Conservation (phyloP, 2,888 invertebrate species). For the Drosophila borborema region DNA sequence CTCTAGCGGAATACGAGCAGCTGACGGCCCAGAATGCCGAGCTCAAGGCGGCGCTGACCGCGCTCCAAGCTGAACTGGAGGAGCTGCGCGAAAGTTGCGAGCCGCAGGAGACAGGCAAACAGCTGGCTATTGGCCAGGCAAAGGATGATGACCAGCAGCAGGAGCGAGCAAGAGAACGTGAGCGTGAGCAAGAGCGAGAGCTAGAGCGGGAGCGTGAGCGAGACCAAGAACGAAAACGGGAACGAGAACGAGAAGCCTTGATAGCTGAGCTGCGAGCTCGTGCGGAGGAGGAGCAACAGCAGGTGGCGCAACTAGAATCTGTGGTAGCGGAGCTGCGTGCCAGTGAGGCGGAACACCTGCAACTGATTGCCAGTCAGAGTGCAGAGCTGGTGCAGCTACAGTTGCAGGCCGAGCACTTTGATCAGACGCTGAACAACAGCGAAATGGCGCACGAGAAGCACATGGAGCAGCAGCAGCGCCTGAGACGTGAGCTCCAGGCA, state of each 20-base stretch:
- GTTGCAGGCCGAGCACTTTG: conserved; percentile 72
- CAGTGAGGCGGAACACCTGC: conserved; percentile 85
- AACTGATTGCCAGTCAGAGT: conserved; percentile 85
- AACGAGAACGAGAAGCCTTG: background rate
- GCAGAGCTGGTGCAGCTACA: conserved; percentile 79
- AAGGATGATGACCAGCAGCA: conserved; percentile 2
- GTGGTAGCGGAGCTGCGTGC: conserved; percentile 34
- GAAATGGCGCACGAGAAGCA: conserved; percentile 82
- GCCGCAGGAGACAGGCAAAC: conserved; percentile 43
- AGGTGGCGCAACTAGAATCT: background rate
- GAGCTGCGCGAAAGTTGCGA: conserved; percentile 76
- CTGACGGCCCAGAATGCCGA: conserved; percentile 81
- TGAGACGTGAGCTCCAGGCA: conserved; percentile 76
- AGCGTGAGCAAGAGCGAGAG: background rate
- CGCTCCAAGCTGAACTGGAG: conserved; percentile 65
- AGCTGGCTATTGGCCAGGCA: conserved; percentile 40
- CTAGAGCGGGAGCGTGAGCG: background rate
- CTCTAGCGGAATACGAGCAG: conserved; percentile 82
- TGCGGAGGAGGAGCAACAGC: background rate
- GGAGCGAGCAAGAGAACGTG: background rate
- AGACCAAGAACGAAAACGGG: background rate
- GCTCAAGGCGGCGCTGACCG: conserved; percentile 72
- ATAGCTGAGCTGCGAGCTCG: conserved; percentile 28
- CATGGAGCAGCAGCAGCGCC: conserved; percentile 74
- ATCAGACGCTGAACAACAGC: conserved; percentile 71